Evolutionary conservation across 2,113 vertebrate genomes (phyloP), one percentile per base, ranked within the genome.

Genomic region (Callocephalon fimbriatum): DNA sequence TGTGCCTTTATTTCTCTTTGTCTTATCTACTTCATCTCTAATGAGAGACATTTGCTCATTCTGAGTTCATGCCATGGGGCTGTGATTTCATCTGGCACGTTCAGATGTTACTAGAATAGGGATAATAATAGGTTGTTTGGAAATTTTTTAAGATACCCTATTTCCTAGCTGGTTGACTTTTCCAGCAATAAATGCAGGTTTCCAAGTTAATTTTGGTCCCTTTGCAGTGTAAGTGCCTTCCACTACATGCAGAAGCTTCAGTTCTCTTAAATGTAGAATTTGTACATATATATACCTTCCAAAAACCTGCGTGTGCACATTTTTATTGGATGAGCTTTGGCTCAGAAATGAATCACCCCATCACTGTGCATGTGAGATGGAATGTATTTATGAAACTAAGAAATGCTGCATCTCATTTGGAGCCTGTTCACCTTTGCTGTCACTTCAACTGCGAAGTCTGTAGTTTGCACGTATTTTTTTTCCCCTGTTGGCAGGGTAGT

Each of bases 11-110:
- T 66, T 72, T 5, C 67, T n/a, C 35, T 82, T 95, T 94, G 80
- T 83, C 63, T 93, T 97, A 96, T 95, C 92, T 88, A 7, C 83
- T 84, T 59, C 86, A 90, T 95, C 88, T 96, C 63, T 66, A 80
- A 44, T 2, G 5, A 93, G 86, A 94, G 93, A 96, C 70, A 37
- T 89, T 95, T 96, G 83, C 92, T 97, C 86, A 79, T 91, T 86
- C 45, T 63, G 79, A 86, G 63, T 62, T 94, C 76, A 74, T 3
- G n/a, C 92, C 94, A 92, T 27, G 82, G 92, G 59, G 79, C 92
- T 88, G 2, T 90, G 88, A 94, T 95, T 96, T 96, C 94, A 92
- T 93, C 90, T 96, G 96, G 97, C 91, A 61, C 20, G 4, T 84
- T 63, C n/a, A 81, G 47, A 88, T 80, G 27, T 95, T 93, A 62